Conservation (phyloP, 2,888 invertebrate genomes). For the Axea sp. region DNA sequence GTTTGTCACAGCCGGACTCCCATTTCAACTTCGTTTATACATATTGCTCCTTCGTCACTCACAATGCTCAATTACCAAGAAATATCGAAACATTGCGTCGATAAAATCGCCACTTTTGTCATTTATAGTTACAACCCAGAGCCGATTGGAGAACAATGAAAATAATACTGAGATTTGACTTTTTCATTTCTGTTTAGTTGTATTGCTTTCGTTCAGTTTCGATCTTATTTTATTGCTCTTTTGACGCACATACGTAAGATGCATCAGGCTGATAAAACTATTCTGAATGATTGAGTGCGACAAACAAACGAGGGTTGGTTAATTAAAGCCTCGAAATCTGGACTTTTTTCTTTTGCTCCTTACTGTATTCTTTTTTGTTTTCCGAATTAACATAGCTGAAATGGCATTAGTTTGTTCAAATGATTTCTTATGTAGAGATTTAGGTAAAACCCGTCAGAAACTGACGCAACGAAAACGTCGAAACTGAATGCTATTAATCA, state of each 20-base stretch:
- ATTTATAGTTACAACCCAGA: slow-evolving; percentile 32
- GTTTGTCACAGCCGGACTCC: slow-evolving; percentile 75
- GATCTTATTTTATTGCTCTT: neutral
- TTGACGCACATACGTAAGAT: neutral
- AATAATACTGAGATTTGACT: too few species aligned
- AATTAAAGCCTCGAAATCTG: neutral
- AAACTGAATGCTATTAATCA: slow-evolving; percentile 39
- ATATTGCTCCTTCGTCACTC: slow-evolving; percentile 54
- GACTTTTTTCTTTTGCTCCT: neutral
- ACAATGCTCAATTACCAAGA: slow-evolving; percentile 59
- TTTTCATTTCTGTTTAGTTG: too few species aligned
- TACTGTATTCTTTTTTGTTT: neutral
- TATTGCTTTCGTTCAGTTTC: too few species aligned
- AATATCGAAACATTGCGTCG: slow-evolving; percentile 46
- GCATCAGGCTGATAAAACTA: slow-evolving; percentile 6
- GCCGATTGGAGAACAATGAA: too few species aligned
- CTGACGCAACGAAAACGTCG: slow-evolving; percentile 9
- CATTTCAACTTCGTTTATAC: slow-evolving; percentile 52
- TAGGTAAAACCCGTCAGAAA: neutral
- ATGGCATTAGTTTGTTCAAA: too few species aligned
- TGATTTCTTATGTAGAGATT: too few species aligned
- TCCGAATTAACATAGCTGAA: too few species aligned
- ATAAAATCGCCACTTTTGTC: slow-evolving; percentile 56
- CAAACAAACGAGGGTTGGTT: slow-evolving; percentile 3
- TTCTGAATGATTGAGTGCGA: neutral